Conservation (phyloP, 2,888 invertebrate species). For the Ichneumon xanthorius region DNA sequence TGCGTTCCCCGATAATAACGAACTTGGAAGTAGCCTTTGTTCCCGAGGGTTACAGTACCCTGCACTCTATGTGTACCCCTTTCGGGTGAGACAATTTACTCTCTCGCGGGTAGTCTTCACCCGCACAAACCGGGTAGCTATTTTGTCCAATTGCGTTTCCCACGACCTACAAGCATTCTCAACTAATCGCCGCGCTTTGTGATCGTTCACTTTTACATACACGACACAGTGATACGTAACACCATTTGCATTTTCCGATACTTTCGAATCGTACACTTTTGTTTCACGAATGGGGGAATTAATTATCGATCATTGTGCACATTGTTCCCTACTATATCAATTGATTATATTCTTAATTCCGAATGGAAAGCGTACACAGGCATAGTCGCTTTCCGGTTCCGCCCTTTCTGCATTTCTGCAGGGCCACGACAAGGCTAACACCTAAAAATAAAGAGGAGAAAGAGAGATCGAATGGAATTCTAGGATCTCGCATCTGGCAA, state of each 20-base stretch:
- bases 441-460: slow-evolving; percentile 52
- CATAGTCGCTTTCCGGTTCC: too few relatives aligned
- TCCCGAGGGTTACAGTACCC: slow-evolving; percentile 46
- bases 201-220: slow-evolving; percentile 17
- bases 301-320: background rate
- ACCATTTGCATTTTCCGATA: background rate
- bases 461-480: slow-evolving; percentile 55
- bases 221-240: background rate
- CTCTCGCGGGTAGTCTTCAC: slow-evolving; percentile 15
- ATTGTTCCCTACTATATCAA: background rate
- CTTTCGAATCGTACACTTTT: background rate
- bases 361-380: background rate
- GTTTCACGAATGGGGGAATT: background rate
- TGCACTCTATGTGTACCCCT: slow-evolving; percentile 23
- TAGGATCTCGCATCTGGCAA: slow-evolving; percentile 65
- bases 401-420: slow-evolving; percentile 62
- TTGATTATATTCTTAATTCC: background rate
- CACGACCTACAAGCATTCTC: slow-evolving; percentile 22
- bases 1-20: slow-evolving; percentile 69
- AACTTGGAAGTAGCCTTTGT: slow-evolving; percentile 72
- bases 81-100: background rate
- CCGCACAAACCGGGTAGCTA: slow-evolving; percentile 28
- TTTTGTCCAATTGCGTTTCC: slow-evolving; percentile 22
- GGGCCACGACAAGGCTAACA: slow-evolving; percentile 48
- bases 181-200: background rate